Evolutionary conservation across 2,797 vertebrate species (phyloP).

Genomic region (Bradypodion ventrale): DNA sequence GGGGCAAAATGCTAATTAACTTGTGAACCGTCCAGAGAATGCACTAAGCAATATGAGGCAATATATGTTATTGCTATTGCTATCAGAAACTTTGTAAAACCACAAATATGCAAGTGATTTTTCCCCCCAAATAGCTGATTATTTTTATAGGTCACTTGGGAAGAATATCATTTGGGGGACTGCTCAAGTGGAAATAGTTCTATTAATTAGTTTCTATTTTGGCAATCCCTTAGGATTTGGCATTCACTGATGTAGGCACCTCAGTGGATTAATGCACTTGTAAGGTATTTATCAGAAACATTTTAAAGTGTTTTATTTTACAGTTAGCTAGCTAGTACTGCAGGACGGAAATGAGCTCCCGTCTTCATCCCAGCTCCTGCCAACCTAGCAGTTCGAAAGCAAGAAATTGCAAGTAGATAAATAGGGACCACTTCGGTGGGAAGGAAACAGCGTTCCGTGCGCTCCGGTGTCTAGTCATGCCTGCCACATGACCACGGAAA

Average conservation of each 20-base stretch:
- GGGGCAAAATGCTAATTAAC: too few relatives aligned
- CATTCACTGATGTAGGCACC: constrained; percentile 3
- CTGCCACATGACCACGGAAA: too few relatives aligned
- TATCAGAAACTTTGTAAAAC: constrained; percentile 49
- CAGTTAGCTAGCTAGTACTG: neutral
- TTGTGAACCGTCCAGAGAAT: too few relatives aligned
- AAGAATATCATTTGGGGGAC: constrained; percentile 29
- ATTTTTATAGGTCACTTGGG: constrained; percentile 44
- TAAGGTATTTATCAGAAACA: constrained; percentile 26
- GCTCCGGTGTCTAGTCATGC: too few relatives aligned
- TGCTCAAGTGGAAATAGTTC: constrained; percentile 15
- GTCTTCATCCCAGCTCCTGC: too few relatives aligned
- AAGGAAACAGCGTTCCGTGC: too few relatives aligned
- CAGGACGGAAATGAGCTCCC: too few relatives aligned
- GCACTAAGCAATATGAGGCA: too few relatives aligned
- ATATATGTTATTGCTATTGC: too few relatives aligned
- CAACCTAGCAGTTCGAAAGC: too few relatives aligned
- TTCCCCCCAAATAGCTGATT: constrained; percentile 46
- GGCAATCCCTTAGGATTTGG: constrained; percentile 16
- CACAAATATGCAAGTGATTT: constrained; percentile 20
- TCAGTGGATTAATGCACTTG: neutral
- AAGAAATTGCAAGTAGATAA: too few relatives aligned
- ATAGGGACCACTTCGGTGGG: too few relatives aligned
- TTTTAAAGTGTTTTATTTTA: constrained; percentile 4
- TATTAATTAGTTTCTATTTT: constrained; percentile 49